A percentile compares a stretch with the other conserved stretches of the same genome.
phyloP scores from a whole-genome alignment of 2,113 vertebrate species.

The Felis chaus region DNA sequence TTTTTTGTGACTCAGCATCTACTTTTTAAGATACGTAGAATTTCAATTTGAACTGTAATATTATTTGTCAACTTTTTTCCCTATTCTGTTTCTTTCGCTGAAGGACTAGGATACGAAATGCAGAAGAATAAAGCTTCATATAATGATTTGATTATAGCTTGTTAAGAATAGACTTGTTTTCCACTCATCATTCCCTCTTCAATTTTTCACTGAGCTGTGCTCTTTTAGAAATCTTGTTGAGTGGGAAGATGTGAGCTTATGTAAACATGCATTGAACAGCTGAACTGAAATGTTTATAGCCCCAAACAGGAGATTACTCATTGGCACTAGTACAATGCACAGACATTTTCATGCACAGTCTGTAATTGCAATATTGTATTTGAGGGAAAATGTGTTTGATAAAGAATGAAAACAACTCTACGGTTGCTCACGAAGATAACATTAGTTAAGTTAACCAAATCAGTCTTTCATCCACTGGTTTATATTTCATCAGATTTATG shows the following conservation, averaged over 20 bases:
- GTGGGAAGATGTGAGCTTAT: constrained; percentile 74
- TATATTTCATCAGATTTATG: constrained; percentile 43
- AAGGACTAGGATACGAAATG: constrained; percentile 48
- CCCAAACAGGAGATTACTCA: constrained; percentile 76
- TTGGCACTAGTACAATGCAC: constrained; percentile 66
- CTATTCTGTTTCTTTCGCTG: constrained; percentile 28
- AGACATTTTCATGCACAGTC: constrained; percentile 66
- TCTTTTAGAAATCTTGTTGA: constrained; percentile 78
- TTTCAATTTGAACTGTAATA: constrained; percentile 40
- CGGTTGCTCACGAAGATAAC: constrained; percentile 44
- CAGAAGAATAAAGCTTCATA: constrained; percentile 60
- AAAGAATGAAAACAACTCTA: constrained; percentile 69
- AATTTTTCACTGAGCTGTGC: constrained; percentile 77
- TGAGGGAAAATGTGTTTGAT: constrained; percentile 71
- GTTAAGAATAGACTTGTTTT: constrained; percentile 79
- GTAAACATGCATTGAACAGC: constrained; percentile 78
- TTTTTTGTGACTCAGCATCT: constrained; percentile 52
- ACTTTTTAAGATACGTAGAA: neutral
- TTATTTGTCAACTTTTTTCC: constrained; percentile 20
- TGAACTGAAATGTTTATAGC: constrained; percentile 75
- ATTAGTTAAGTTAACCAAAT: constrained; percentile 53
- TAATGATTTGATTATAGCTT: constrained; percentile 78
- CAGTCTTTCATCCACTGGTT: constrained; percentile 1
- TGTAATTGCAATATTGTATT: constrained; percentile 78
- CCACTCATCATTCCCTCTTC: constrained; percentile 75